Percentiles rank a stretch among this genome's conserved stretches.
Conservation (phyloP, 2,888 invertebrate genomes). For the Limnephilus auricula region DNA sequence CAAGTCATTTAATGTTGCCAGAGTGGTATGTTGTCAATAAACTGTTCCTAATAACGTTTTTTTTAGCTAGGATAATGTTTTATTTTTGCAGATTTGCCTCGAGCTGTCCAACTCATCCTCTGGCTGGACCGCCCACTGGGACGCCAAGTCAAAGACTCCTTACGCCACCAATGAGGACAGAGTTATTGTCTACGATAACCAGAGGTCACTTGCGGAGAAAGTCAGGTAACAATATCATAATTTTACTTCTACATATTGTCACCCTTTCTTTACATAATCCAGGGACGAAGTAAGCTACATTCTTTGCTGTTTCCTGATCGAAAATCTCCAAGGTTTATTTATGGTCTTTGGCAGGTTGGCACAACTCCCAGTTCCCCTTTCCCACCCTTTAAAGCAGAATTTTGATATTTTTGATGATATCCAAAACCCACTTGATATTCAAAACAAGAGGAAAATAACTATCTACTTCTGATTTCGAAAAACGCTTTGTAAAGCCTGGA, state of each 20-base stretch:
- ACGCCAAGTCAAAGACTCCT: slow-evolving; percentile 78
- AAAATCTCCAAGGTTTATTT: not conserved
- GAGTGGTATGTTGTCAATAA: not conserved
- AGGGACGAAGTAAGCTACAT: not conserved
- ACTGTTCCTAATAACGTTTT: not conserved
- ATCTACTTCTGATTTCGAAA: too few species aligned
- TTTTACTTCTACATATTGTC: not conserved
- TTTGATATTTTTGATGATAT: too few species aligned
- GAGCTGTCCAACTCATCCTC: slow-evolving; percentile 79
- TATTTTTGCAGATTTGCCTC: slow-evolving; percentile 79
- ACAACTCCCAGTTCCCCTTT: too few species aligned
- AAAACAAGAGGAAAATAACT: too few species aligned
- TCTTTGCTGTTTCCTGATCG: not conserved
- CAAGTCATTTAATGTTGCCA: not conserved
- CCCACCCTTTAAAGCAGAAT: too few species aligned
- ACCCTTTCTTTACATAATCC: not conserved
- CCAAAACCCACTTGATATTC: too few species aligned
- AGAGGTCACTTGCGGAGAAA: slow-evolving; percentile 85
- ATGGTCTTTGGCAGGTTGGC: too few species aligned
- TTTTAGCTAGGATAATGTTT: not conserved
- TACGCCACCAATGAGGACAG: slow-evolving; percentile 80
- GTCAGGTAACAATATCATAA: slow-evolving; percentile 74
- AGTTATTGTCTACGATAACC: slow-evolving; percentile 88
- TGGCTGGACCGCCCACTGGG: slow-evolving; percentile 85
- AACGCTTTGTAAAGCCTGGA: too few species aligned